phyloP scores from a whole-genome alignment of 1,140 invertebrate species.

The Bemisia tabaci region DNA sequence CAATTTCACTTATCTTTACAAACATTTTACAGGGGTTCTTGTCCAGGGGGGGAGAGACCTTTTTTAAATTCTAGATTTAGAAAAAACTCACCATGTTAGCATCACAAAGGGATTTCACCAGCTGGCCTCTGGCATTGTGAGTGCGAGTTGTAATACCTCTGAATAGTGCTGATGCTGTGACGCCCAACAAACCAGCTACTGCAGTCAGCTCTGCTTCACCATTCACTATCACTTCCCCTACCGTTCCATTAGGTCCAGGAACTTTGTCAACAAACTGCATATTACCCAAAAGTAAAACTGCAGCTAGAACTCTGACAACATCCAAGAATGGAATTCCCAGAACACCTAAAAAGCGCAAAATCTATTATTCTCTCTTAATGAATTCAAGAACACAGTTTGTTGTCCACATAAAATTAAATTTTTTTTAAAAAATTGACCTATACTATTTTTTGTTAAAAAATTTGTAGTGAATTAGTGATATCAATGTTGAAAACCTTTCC shows the following conservation, averaged over 20 bases:
- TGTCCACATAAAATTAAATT: no score
- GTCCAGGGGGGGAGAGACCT: no score
- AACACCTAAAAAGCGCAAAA: conserved; percentile 37
- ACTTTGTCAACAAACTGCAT: conserved; percentile 67
- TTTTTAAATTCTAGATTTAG: no score
- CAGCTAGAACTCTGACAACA: conserved; percentile 78
- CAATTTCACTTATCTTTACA: no score
- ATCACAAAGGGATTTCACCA: conserved; percentile 69
- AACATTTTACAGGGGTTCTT: no score
- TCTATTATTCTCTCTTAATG: no score
- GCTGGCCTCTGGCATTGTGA: conserved; percentile 66
- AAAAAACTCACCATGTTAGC: conserved; percentile 51
- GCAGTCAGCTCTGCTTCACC: conserved; percentile 67
- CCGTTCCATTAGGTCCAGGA: conserved; percentile 21
- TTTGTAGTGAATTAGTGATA: no score
- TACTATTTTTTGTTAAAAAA: no score
- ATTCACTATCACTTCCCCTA: conserved; percentile 53
- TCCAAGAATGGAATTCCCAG: conserved; percentile 88
- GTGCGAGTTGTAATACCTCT: conserved; percentile 71
- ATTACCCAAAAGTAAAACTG: conserved; percentile 80
- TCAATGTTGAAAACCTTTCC: no score
- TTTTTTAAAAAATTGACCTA: no score
- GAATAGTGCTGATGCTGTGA: conserved; percentile 58
- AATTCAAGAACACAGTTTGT: no score
- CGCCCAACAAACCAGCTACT: conserved; percentile 68